Evolutionary conservation across 1,140 invertebrate genomes (phyloP).

Genomic region (Caenorhabditis elegans): DNA sequence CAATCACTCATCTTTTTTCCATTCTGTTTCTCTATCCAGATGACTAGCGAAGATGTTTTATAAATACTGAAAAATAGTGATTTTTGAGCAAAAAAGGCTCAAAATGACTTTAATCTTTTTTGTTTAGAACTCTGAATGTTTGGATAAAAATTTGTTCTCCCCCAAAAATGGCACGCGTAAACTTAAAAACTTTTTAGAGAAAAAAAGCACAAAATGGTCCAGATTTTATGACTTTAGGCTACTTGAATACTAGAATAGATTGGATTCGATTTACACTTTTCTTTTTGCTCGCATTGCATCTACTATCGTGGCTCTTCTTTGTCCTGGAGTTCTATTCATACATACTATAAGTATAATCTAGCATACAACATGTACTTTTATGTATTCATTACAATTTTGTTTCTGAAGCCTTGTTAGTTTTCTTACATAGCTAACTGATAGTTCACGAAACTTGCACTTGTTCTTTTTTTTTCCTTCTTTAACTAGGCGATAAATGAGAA

Average conservation of each 20-base stretch:
- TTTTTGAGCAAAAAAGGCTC: too few relatives aligned
- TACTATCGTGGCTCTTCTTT: background rate
- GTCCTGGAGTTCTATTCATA: background rate
- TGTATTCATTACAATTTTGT: background rate
- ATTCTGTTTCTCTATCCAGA: background rate
- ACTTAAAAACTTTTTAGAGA: background rate
- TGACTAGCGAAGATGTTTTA: too few relatives aligned
- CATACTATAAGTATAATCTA: background rate
- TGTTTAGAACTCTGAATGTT: background rate
- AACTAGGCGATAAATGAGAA: background rate
- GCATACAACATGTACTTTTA: background rate
- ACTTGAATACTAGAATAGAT: constrained; percentile 5
- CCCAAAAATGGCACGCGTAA: background rate
- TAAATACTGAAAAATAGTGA: too few relatives aligned
- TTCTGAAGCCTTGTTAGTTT: background rate
- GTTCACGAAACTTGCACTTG: background rate
- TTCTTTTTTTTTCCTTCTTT: background rate
- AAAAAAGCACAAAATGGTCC: background rate
- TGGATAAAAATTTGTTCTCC: too few relatives aligned
- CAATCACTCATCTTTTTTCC: background rate
- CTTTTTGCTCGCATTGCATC: background rate
- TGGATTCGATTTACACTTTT: background rate
- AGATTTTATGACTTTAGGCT: constrained; percentile 13
- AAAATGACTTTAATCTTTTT: too few relatives aligned
- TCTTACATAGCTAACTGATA: background rate